Conservation (phyloP, 2,797 vertebrate genomes). For the Sphenodon punctatus region DNA sequence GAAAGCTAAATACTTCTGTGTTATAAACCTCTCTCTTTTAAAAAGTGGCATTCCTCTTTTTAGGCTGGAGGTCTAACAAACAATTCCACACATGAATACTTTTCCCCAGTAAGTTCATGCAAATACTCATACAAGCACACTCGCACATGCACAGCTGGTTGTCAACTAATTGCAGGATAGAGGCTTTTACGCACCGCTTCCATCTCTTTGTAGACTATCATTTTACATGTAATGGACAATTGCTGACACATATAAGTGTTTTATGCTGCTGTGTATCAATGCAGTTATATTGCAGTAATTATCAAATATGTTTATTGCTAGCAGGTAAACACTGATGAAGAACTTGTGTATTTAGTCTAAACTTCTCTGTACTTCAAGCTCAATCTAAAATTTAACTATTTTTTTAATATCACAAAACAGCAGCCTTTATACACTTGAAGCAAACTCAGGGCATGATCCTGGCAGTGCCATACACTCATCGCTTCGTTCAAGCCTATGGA, state of each 20-base stretch:
- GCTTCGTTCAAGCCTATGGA: constrained; percentile 18
- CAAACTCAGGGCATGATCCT: not conserved
- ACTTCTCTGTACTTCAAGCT: constrained; percentile 8
- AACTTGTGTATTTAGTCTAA: constrained; percentile 41
- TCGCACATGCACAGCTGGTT: not conserved
- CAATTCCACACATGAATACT: not conserved
- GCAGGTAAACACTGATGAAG: not conserved
- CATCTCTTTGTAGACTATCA: constrained; percentile 6
- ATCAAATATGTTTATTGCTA: constrained; percentile 42
- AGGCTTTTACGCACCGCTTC: not conserved
- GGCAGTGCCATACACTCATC: constrained; percentile 5
- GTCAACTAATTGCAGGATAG: not conserved
- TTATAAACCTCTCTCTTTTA: not conserved
- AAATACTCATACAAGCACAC: not conserved
- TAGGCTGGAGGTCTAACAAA: not conserved
- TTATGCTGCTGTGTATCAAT: constrained; percentile 16
- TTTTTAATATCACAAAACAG: not conserved
- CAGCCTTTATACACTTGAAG: not conserved
- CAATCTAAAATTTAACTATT: not conserved
- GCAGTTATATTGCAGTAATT: constrained; percentile 8
- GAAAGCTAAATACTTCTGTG: not conserved
- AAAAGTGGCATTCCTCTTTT: not conserved
- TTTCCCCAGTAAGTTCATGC: not conserved
- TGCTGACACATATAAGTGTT: not conserved
- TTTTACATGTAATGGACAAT: not conserved